phyloP scores from a whole-genome alignment of 1,140 invertebrate genomes.

The Musca vetustissima region DNA sequence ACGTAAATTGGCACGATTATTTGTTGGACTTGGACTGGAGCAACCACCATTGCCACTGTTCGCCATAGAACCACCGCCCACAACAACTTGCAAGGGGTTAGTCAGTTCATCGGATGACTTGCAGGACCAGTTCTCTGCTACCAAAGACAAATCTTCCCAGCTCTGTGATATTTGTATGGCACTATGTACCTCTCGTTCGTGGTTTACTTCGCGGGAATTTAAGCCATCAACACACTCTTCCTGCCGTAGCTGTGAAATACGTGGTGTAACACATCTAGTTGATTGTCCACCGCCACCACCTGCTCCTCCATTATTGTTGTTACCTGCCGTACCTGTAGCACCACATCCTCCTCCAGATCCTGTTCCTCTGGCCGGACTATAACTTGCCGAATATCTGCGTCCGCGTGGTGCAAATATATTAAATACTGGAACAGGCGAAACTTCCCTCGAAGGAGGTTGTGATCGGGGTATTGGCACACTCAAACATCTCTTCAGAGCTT shows the following conservation, averaged over 20 bases:
- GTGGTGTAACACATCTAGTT: conserved; percentile 67
- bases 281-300: conserved; percentile 30
- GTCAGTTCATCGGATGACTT: conserved; percentile 61
- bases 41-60: conserved; percentile 34
- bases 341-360: background rate
- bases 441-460: conserved; percentile 46
- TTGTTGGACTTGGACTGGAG: conserved; percentile 52
- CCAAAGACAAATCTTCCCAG: conserved; percentile 82
- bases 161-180: conserved; percentile 89
- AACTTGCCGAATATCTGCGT: conserved; percentile 81
- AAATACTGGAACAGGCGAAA: conserved; percentile 57
- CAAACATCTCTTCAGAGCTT: conserved; percentile 74
- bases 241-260: conserved; percentile 82
- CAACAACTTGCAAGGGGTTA: conserved; percentile 52
- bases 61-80: conserved; percentile 31
- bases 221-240: conserved; percentile 84
- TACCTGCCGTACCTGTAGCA: background rate
- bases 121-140: conserved; percentile 62
- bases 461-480: conserved; percentile 81
- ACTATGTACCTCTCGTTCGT: conserved; percentile 83
- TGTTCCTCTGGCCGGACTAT: conserved; percentile 61
- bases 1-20: conserved; percentile 49
- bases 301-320: background rate
- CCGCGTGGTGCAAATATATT: conserved; percentile 67
- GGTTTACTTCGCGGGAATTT: conserved; percentile 80